phyloP scores from a whole-genome alignment of 2,888 invertebrate species.

The Stratiomys singularior region DNA sequence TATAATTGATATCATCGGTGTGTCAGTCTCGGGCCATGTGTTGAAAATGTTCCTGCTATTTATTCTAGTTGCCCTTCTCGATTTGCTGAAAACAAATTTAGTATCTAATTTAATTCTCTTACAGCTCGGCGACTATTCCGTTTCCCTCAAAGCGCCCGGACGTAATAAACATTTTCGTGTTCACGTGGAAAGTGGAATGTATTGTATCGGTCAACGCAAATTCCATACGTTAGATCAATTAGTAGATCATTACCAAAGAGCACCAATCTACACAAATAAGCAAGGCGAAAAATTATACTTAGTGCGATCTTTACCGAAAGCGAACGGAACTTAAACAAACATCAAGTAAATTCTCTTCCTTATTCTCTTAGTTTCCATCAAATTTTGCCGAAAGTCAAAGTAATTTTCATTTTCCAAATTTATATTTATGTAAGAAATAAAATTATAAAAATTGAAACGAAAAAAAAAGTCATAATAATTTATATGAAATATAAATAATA shows the following conservation, averaged over 20 bases:
- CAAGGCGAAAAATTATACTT: conserved; percentile 98
- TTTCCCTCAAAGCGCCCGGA: conserved; percentile 96
- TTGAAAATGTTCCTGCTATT: no score
- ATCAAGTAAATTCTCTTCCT: conserved; percentile 39
- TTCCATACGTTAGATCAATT: conserved; percentile 96
- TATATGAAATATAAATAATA: conserved; percentile 37
- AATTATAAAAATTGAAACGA: not conserved
- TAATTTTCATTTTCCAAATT: conserved; percentile 21
- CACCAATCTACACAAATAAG: conserved; percentile 98
- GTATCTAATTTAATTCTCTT: conserved; percentile 54
- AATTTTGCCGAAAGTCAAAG: not conserved
- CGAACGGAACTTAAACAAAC: conserved; percentile 65
- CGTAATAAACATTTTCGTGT: conserved; percentile 99
- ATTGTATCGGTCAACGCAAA: conserved; percentile 98
- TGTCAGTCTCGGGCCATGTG: no score
- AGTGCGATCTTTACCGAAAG: conserved; percentile 88
- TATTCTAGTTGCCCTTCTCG: no score
- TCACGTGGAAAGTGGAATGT: conserved; percentile 90
- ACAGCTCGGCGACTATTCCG: conserved; percentile 97
- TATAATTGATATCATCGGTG: no score
- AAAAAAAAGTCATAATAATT: conserved; percentile 16
- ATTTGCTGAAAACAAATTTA: not conserved
- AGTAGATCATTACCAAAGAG: conserved; percentile 98
- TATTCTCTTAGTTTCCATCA: not conserved
- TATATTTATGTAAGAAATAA: conserved; percentile 31